These are phyloP conservation scores for Lycaena phlaeas DNA, from an alignment of 2,888 invertebrate genomes.

Conservation along the genomic window DNA sequence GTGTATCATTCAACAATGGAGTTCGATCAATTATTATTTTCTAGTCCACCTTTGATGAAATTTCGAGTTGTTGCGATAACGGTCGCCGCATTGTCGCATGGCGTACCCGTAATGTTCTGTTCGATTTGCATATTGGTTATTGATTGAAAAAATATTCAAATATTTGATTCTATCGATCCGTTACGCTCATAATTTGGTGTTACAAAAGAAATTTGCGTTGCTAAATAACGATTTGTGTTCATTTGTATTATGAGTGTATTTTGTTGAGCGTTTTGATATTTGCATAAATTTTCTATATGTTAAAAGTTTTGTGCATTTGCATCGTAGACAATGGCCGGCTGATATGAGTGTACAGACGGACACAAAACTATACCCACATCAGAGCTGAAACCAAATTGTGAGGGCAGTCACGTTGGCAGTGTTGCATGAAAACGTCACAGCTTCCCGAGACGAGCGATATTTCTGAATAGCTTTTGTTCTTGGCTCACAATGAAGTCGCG, in stretches of 20 bases:
- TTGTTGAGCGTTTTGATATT: constrained; percentile 24
- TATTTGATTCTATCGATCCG: constrained; percentile 61
- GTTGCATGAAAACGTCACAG: constrained; percentile 57
- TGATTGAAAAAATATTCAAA: constrained; percentile 72
- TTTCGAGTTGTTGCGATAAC: constrained; percentile 63
- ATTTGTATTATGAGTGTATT: constrained; percentile 16
- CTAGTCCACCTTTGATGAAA: constrained; percentile 66
- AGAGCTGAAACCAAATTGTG: constrained; percentile 60
- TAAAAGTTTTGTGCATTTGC: constrained; percentile 34
- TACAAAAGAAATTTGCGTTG: constrained; percentile 37
- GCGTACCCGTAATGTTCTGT: constrained; percentile 44
- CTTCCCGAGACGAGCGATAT: constrained; percentile 45
- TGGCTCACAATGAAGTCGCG: constrained; percentile 48
- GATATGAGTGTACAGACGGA: constrained; percentile 27
- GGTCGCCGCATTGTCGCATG: constrained; percentile 59
- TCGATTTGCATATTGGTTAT: constrained; percentile 68
- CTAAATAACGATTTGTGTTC: constrained; percentile 42
- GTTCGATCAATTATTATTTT: constrained; percentile 68
- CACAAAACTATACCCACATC: constrained; percentile 59
- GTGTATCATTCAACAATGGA: constrained; percentile 61
- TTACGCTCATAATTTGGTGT: constrained; percentile 50
- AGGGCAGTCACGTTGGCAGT: constrained; percentile 40
- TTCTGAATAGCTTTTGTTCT: constrained; percentile 68
- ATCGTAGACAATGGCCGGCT: constrained; percentile 38
- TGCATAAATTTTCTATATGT: constrained; percentile 28